A percentile compares a stretch with the other conserved stretches of the same genome.
Evolutionary conservation across 2,888 invertebrate genomes (phyloP).

Genomic region (Silvanus unidentatus): DNA sequence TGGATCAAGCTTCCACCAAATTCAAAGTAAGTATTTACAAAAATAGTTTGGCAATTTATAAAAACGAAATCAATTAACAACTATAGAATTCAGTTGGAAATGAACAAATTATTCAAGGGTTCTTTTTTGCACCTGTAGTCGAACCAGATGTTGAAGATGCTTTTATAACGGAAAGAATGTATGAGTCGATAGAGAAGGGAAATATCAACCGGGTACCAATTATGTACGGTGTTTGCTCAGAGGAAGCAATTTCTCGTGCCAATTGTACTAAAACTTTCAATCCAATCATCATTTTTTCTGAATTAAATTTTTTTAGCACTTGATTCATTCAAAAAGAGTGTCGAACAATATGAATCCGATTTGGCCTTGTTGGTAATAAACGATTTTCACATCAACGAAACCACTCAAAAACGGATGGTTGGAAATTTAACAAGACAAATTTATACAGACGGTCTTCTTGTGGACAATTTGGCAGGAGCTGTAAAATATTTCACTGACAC

Average conservation of each 20-base stretch:
- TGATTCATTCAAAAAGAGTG: too few species aligned
- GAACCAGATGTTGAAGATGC: conserved; percentile 22
- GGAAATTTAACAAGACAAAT: not conserved
- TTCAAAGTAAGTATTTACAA: not conserved
- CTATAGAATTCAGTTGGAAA: conserved; percentile 18
- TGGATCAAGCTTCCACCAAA: conserved; percentile 1
- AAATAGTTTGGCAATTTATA: too few species aligned
- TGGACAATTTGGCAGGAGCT: not conserved
- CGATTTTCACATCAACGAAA: conserved; percentile 9
- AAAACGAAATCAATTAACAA: too few species aligned
- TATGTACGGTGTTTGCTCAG: conserved; percentile 24
- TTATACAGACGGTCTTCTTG: not conserved
- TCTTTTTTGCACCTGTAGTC: conserved; percentile 20
- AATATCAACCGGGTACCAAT: conserved; percentile 20
- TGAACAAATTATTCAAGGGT: conserved; percentile 22
- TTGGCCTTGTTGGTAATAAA: conserved; percentile 1
- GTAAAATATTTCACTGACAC: conserved; percentile 8
- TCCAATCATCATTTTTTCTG: too few species aligned
- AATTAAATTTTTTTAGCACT: too few species aligned
- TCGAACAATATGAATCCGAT: conserved; percentile 6
- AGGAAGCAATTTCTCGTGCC: conserved; percentile 15
- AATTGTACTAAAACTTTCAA: conserved; percentile 4
- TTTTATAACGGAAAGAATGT: conserved; percentile 23
- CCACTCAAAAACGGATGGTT: not conserved
- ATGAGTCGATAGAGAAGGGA: conserved; percentile 18